Evolutionary conservation across 2,797 vertebrate species (phyloP), one percentile per base, ranked within the genome.

Genomic region (Heterohyrax brucei): DNA sequence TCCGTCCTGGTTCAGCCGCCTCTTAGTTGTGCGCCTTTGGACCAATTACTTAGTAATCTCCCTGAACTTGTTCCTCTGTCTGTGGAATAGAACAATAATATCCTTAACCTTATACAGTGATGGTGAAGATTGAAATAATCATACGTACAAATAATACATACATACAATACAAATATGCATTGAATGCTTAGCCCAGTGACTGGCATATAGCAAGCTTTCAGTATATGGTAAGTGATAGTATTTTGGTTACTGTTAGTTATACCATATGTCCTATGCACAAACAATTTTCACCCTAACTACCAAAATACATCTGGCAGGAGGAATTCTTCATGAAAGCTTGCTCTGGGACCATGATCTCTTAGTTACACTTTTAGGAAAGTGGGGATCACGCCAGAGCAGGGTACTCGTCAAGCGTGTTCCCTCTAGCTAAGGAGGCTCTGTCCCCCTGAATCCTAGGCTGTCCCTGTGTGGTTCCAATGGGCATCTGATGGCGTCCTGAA

Each of bases 241-340:
- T 84, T 93, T 94, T 91, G 87, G 64, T 85, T 89, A 87, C 83
- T 77, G 28, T 77, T 91, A 73, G 91, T 30, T 26, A 79, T 53
- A 56, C 19, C 18, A 16, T 76, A 66, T 46, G 6, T 92, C 77
- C 44, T 95, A 19, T 79, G 85, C 22, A 72, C 70, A 92, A 61
- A 93, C 61, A 77, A 46, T 30, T 91, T 81, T 70, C 48, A 72
- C 95, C 24, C 83, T 87, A 86, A 70, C 61, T 77, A 66, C 26
- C 50, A 79, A 76, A 13, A 96, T 88, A 81, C 39, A 73, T 66
- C 70, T 90, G 50, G 72, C 89, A 95, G 44, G 81, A 12, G 18
- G 33, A 19, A 1, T 80, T 91, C 72, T 26, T 95, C 77, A 95
- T 59, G 19, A 5, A 78, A 87, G 8, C 39, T 92, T 83, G n/a